Evolutionary conservation across 2,888 invertebrate genomes (phyloP), one percentile per base, ranked within the genome.

Genomic region (Drosophila pseudotalamancana): DNA sequence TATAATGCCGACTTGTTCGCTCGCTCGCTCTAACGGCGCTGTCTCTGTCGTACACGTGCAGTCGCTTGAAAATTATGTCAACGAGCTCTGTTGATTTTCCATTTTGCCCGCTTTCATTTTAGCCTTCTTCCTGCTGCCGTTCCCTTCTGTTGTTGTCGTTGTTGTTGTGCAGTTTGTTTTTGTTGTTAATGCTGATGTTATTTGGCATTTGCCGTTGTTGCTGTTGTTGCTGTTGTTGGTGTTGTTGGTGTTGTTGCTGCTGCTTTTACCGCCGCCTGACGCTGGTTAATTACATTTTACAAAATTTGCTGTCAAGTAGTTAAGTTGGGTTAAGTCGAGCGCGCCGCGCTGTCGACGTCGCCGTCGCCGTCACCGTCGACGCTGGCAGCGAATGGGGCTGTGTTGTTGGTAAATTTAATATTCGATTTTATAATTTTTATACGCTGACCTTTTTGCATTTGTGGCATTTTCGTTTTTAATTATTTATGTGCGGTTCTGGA

Each of bases 221-320:
- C 19, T 39, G 51, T 16, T 46, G 50, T 31, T 61, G 57, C 4
- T 51, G 46, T 46, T 68, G 56, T 43, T 66, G 67, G 42, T 68
- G 54, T 53, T 34, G 37, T 14, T 43, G 54, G 12, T 46, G 50
- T 31, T 63, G 51, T 6, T 54, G 51, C 45, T 71, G 55, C 45
- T 69, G 69, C 46, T 68, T 55, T 57, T 51, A 43, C 62, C 79
- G 51, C 54, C 60, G 77, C 73, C 84, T 72, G 75, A 67, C 75
- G 88, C 78, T 89, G 89, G 89, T 90, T 90, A 89, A 90, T 90
- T 89, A 89, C 89, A 90, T 89, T 90, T 89, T 89, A 81, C 81
- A 87, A 89, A 86, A 85, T 88, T 88, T 89, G 85, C 90, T 88
- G 88, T 90, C 89, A 89, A 88, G 89, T 78, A 90, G 88, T 87